Base-by-base conservation (phyloP, 1,140 invertebrate species). In the Lucilia cuprina region DNA sequence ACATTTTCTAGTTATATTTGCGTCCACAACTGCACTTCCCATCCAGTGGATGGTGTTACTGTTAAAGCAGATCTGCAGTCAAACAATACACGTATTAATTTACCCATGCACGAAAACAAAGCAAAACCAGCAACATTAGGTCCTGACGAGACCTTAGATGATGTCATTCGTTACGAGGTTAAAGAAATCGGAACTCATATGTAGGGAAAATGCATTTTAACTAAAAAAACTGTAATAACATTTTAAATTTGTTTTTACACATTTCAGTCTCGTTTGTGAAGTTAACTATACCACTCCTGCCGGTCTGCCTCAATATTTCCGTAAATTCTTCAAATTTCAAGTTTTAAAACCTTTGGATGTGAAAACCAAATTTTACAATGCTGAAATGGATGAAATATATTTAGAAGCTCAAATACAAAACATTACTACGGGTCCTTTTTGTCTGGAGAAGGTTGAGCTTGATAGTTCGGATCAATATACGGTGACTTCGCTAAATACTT, bases 281-380 rank as follows among this genome's bases (percentile, higher is more conserved):
- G 97, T 99, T 4, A 96, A 94, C 86, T 99, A 99, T 90, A 94
- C 94, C 85, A 94, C 94, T 82, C 92, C 94, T 83, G 93, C 93
- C 83, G 95, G 95, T 85, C 94, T 95, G 86, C 92, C 95, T 82
- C 93, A 94, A 85, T 95, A 94, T n/a, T 95, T 99, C 90, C 94
- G 96, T 87, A 99, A 99, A 91, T 99, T 98, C 91, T 99, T 99
- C 91, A 99, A 99, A 92, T 99, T 99, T 92, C 96, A 99, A 94
- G 98, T 99, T 0, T 94, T 98, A 84, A 99, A 99, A 91, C 98
- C 98, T 70, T 92, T 99, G 14, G 98, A 99, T 94, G 98, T 99
- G 0, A 98, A 99, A 92, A 99, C 98, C 5, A 99, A 99, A 90
- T 99, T 99, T 92, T 99, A 98, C 90, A 98, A 98, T 94, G 96